Conservation (phyloP, 2,113 vertebrate species). For the Trinectes maculatus region DNA sequence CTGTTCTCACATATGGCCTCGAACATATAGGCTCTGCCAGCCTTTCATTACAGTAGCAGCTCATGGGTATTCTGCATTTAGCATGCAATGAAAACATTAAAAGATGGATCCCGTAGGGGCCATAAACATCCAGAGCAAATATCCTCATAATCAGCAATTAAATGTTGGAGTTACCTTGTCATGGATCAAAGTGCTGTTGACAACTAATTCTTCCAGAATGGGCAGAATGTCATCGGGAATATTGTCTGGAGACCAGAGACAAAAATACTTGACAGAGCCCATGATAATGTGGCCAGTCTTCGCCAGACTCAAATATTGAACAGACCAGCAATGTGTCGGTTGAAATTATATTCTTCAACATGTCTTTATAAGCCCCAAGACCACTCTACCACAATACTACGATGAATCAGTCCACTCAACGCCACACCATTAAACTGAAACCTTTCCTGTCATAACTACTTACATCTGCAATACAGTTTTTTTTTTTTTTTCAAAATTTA, state of each 20-base stretch:
- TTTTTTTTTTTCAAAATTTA: constrained; percentile 8
- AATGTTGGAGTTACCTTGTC: background rate
- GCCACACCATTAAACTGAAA: constrained; percentile 12
- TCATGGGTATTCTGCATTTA: background rate
- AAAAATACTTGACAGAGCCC: background rate
- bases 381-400: background rate
- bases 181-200: background rate
- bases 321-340: too few relatives aligned
- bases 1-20: background rate
- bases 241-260: background rate
- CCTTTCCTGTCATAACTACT: constrained; percentile 8
- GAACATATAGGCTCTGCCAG: background rate
- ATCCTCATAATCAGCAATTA: background rate
- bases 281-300: background rate
- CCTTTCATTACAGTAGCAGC: background rate
- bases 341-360: too few relatives aligned
- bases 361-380: background rate
- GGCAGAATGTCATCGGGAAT: background rate
- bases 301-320: background rate
- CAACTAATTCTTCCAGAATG: background rate
- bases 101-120: background rate
- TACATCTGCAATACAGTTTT: constrained; percentile 22
- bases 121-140: background rate
- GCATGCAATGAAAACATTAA: background rate
- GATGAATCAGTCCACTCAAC: constrained; percentile 4